Base-by-base conservation (phyloP, 2,113 vertebrate species). In the Microcebus ravelobensis region DNA sequence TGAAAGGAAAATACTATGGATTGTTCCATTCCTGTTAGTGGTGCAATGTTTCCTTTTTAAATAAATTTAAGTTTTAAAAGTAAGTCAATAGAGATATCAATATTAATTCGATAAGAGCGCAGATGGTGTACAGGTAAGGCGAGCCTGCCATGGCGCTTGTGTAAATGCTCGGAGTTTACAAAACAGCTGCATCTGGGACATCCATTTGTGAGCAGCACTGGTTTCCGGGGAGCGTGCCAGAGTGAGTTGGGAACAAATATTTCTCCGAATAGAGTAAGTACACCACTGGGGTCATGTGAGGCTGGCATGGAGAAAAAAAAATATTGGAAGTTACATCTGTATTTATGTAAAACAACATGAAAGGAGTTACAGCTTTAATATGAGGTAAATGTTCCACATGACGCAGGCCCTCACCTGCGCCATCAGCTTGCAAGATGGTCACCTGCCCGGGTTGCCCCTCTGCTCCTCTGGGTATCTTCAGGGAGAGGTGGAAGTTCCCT, bases 51-150 rank as follows among this genome's bases (percentile, higher is more conserved):
- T 82, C 45, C 52, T 63, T 31, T 82, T 57, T 25, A 90, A 94
- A 87, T 68, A 71, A 68, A 81, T 55, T 85, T 82, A 42, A 34
- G 21, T 57, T 61, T 57, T 77, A 67, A 65, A 74, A 77, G 59
- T 52, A 61, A 48, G 39, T 71, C 76, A 50, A 20, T 34, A 71
- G 29, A 9, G 29, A 52, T 45, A 63, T n/a, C 92, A 63, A 4
- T 68, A 74, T 48, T 61, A 73, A 80, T 31, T 85, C 57, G 61
- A n/a, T 36, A 70, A 20, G 12, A 25, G 11, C 34, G n/a, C 17
- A 70, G n/a, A 63, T 63, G 61, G 61, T 39, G 1, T 29, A 39
- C 0, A 7, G 13, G 10, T 55, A 71, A 83, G 61, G 18, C 27
- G 73, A 11, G 25, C 29, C 31, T n/a, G 31, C 25, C 31, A 15